A percentile compares a stretch with the other conserved stretches of the same genome.
Conservation (phyloP, 2,797 vertebrate genomes). For the Argya squamiceps region DNA sequence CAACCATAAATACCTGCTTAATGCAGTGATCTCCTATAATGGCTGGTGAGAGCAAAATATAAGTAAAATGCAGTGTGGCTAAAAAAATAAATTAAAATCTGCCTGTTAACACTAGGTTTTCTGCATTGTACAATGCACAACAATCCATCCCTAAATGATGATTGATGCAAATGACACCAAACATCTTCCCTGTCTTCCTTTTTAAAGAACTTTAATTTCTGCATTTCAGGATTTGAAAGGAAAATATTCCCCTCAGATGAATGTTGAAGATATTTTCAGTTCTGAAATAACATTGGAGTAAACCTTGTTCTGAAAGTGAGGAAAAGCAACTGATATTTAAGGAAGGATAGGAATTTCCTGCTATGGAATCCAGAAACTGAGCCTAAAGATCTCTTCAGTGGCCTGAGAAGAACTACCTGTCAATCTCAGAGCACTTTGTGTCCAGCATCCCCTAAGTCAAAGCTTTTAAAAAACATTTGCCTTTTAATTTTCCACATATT, state of each 20-base stretch:
- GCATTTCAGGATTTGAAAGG: not conserved
- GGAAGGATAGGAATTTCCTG: not conserved
- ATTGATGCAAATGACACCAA: not conserved
- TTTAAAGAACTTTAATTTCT: not conserved
- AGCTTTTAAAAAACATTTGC: not conserved
- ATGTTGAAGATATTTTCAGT: not conserved
- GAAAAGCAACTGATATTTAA: not conserved
- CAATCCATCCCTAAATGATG: not conserved
- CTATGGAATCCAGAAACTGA: not conserved
- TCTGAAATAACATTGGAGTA: not conserved
- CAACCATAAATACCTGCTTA: not conserved
- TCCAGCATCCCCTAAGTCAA: not conserved
- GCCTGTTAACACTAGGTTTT: not conserved
- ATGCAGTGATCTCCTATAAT: not conserved
- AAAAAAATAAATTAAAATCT: not conserved
- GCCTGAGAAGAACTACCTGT: not conserved
- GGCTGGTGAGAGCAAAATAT: not conserved
- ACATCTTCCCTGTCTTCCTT: not conserved
- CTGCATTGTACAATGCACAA: not conserved
- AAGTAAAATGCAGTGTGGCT: not conserved
- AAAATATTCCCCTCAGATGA: not conserved
- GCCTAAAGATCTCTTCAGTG: not conserved
- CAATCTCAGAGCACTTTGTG: not conserved
- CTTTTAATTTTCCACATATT: not conserved
- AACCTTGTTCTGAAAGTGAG: not conserved